phyloP scores from a whole-genome alignment of 2,113 vertebrate genomes.

The Genyomyrus donnyi region DNA sequence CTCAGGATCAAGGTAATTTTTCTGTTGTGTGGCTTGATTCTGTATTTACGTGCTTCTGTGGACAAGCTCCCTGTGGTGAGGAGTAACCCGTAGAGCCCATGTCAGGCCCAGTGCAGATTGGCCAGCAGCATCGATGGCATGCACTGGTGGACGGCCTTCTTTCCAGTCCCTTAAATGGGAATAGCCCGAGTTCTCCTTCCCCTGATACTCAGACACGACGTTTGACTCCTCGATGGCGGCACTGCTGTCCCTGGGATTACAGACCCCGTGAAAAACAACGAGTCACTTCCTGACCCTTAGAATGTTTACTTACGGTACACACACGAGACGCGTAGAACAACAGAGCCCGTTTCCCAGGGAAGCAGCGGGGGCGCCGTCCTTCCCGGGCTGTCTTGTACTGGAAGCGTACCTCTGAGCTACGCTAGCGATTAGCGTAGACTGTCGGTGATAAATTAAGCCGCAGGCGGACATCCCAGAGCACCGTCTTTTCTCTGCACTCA shows the following conservation, averaged over 20 bases:
- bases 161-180: not conserved
- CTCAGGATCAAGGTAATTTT: not conserved
- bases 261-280: not conserved
- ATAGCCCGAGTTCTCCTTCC: not conserved
- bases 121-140: not conserved
- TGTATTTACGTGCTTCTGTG: not conserved
- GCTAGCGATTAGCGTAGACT: not conserved
- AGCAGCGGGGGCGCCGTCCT: not conserved
- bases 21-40: not conserved
- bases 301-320: not conserved
- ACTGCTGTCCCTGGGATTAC: not conserved
- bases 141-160: too few species aligned
- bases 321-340: not conserved
- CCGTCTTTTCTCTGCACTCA: slow-evolving; percentile 16
- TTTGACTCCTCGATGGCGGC: not conserved
- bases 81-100: not conserved
- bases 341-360: not conserved
- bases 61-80: not conserved
- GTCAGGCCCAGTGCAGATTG: not conserved
- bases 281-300: not conserved
- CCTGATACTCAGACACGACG: not conserved
- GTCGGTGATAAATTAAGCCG: slow-evolving; percentile 31
- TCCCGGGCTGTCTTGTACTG: not conserved
- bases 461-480: slow-evolving; percentile 31
- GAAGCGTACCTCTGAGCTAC: not conserved